Conservation (phyloP, 2,113 vertebrate genomes). For the Nestor notabilis region DNA sequence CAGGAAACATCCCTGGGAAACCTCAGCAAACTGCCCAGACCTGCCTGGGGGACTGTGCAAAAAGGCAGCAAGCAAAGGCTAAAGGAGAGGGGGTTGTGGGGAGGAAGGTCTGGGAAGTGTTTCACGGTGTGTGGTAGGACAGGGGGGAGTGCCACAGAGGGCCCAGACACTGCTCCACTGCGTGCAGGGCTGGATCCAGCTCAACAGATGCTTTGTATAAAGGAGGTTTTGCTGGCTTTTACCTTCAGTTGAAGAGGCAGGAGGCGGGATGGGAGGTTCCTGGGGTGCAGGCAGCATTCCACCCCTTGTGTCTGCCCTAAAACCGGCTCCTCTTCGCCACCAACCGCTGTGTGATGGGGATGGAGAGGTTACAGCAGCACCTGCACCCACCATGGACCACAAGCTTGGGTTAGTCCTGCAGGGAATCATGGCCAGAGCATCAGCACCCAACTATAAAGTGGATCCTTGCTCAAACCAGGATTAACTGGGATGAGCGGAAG, state of each 20-base stretch:
- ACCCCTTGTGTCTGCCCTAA: background rate
- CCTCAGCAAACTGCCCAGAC: background rate
- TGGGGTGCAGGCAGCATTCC: accelerated
- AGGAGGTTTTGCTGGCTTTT: background rate
- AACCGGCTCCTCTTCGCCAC: background rate
- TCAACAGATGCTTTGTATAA: background rate
- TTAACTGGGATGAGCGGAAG: background rate
- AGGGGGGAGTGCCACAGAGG: background rate
- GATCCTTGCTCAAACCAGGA: background rate
- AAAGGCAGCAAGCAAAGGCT: background rate
- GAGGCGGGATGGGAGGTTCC: background rate
- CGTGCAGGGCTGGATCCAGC: background rate
- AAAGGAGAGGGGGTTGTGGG: background rate
- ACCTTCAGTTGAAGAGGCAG: accelerated
- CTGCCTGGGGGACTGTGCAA: background rate
- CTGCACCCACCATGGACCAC: accelerated
- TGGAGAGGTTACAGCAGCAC: background rate
- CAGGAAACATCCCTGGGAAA: background rate
- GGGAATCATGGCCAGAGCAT: background rate
- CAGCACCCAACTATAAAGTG: background rate
- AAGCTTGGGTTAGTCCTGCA: accelerated
- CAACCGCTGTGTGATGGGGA: background rate
- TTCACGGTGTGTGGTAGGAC: accelerated
- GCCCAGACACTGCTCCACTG: background rate
- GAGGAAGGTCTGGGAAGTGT: background rate